Evolutionary conservation across 64 coral and sea anemone species (phyloP), one percentile per base, ranked within the genome.

Genomic region (Orbicella faveolata): DNA sequence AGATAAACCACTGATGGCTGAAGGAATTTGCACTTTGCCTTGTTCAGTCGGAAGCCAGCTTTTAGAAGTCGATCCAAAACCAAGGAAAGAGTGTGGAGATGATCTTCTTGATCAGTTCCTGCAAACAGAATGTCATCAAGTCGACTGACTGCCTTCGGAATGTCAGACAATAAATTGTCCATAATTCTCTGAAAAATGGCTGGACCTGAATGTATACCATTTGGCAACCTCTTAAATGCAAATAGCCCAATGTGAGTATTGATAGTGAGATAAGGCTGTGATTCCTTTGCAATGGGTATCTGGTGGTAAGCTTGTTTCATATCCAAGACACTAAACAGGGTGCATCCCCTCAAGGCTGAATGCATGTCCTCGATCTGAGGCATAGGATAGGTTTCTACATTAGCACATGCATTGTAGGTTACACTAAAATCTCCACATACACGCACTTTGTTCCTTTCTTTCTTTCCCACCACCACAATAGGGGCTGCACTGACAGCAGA

Each of bases 381-480:
- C 67, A 93, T 55, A 80, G 91, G 91, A 65, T 83, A 93, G 70
- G 91, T 93, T 61, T 93, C 91, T 9, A 88, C 55, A 88, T 88
- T 78, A 52, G 91, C 85, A 80, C 75, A 87, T 23, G 53, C 61
- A 85, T 92, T 92, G 59, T 78, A 92, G 21, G 91, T 93, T 8
- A 89, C 87, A 79, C 92, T 89, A 36, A 94, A 94, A 76, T 94
- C 92, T 83, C 80, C 92, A 79, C 92, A 89, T 20, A 94, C 75
- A 53, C 87, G 92, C 14, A 89, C 73, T n/a, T 88, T 77, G 26
- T 88, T 76, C n/a, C 39, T 88, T 18, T 76, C 78, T 68, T 88
- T 93, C 78, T 93, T 93, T 8, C 53, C 68, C 44, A 93, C 91
- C 6, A 88, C 67, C 26, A 93, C 86, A 76, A 93, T 89, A 15